Evolutionary conservation across 2,113 vertebrate genomes (phyloP), one percentile per base, ranked within the genome.

Genomic region (Pongo abelii): DNA sequence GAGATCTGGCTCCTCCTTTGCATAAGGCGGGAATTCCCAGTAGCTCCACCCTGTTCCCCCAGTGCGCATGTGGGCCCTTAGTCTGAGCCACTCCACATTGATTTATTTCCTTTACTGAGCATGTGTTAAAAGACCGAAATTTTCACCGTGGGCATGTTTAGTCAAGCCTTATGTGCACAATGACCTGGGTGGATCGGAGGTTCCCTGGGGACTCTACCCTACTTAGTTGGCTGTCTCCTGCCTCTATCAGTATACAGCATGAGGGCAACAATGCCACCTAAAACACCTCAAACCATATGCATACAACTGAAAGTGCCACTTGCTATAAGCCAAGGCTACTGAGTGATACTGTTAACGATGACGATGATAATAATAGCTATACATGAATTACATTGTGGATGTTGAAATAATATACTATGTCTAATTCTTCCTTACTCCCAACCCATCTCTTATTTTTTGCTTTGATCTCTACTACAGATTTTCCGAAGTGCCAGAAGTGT

Each of bases 291-390:
- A 52, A 23, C 38, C 52, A 16, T 32, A 4, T 14, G 25, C 27
- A 10, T n/a, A 23, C 27, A 72, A 1, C 40, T 43, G 55, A 40
- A 13, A 48, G 30, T 74, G 18, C 57, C 84, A 32, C 30, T 6
- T 32, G 16, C 80, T 48, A 0, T 38, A 25, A 57, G 57, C 67
- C 48, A 5, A 23, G 35, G 35, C 61, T 55, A 5, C 84, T 35
- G 57, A 86, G 4, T 43, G 52, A 1, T 23, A 22, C 17, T 30
- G 27, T n/a, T 69, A 17, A 20, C 14, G 46, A 59, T 25, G 46
- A 30, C 30, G 8, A n/a, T 32, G 13, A 27, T 0, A 0, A 27
- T 0, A 0, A 6, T 57, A 22, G 20, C 48, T 84, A 0, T 20
- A 3, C 22, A 0, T n/a, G 69, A 87, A 43, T 43, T 50, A 69